phyloP scores from a whole-genome alignment of 92 coral and sea anemone genomes.

The Epizoanthus rinbou region DNA sequence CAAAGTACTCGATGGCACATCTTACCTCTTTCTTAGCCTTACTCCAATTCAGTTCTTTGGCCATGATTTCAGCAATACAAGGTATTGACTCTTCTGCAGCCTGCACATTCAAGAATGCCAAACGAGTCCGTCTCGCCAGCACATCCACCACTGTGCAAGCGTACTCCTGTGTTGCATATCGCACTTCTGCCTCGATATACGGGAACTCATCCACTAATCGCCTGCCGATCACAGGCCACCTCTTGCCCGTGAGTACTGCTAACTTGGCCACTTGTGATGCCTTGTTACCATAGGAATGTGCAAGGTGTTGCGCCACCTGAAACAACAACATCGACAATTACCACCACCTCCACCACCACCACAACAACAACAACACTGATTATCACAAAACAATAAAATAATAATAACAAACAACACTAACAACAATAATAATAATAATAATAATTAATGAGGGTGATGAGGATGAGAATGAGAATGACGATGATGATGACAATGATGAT shows the following conservation, averaged over 20 bases:
- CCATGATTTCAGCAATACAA: slow-evolving; percentile 92
- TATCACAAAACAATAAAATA: too few species aligned
- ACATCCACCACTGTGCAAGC: slow-evolving; percentile 94
- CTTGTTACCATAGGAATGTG: slow-evolving; percentile 90
- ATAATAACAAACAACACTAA: too few species aligned
- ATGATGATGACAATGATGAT: too few species aligned
- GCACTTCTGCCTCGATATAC: slow-evolving; percentile 95
- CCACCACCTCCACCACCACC: too few species aligned
- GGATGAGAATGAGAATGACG: too few species aligned
- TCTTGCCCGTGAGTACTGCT: slow-evolving; percentile 83
- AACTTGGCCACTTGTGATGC: slow-evolving; percentile 92
- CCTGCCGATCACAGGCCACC: slow-evolving; percentile 92
- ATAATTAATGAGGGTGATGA: too few species aligned
- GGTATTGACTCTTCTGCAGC: slow-evolving; percentile 87
- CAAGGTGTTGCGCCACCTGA: slow-evolving; percentile 90
- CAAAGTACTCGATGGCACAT: not conserved
- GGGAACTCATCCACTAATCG: slow-evolving; percentile 85
- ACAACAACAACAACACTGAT: too few species aligned
- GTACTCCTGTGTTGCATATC: slow-evolving; percentile 85
- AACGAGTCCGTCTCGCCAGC: slow-evolving; percentile 93
- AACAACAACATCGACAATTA: not conserved
- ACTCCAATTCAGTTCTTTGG: slow-evolving; percentile 93
- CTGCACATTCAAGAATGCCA: slow-evolving; percentile 89
- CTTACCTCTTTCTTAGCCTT: slow-evolving; percentile 82
- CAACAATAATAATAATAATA: too few species aligned